Evolutionary conservation across 2,888 invertebrate genomes (phyloP), one percentile per base, ranked within the genome.

Genomic region (Eupithecia insigniata): DNA sequence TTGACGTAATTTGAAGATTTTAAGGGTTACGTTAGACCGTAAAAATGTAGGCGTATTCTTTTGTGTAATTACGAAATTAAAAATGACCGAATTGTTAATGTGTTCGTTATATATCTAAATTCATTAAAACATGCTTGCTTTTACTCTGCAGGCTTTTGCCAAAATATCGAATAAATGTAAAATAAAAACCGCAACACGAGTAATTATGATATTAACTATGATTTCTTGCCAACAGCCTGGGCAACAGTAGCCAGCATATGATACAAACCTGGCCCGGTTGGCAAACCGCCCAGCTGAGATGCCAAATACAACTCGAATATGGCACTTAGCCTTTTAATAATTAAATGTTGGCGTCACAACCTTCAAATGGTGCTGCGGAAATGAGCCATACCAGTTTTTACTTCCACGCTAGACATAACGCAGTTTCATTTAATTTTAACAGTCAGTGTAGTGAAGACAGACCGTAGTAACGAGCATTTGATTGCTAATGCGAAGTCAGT

Each of bases 291-390:
- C 78, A 76, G 18, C 70, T 71, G 72, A 73, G 70, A 72, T 78
- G 83, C 84, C 84, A 83, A 84, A 79, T 74, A 71, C 32, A 58
- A 66, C 73, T 79, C 72, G 71, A 77, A 77, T 73, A 71, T 46
- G 55, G 51, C 70, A 66, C 66, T 66, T 60, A 64, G 61, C 36
- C 22, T 69, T 73, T 74, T 71, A 69, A 75, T 69, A 72, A 73
- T 74, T 73, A 39, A 66, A 75, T 70, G 66, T 69, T 58, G 64
- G 22, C 61, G 26, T 67, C 62, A 46, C 36, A 32, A 64, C 73
- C 60, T 71, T 65, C 26, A 30, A 26, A 14, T 39, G 16, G 22
- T 26, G 1, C 4, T 39, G 64, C 26, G 36, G 36, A 64, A 64
- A 64, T 22, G 16, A 39, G n/a, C 22, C 12, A 58, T 14, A 28